phyloP scores from a whole-genome alignment of 2,888 invertebrate species.

The Dinocampus coccinellae region DNA sequence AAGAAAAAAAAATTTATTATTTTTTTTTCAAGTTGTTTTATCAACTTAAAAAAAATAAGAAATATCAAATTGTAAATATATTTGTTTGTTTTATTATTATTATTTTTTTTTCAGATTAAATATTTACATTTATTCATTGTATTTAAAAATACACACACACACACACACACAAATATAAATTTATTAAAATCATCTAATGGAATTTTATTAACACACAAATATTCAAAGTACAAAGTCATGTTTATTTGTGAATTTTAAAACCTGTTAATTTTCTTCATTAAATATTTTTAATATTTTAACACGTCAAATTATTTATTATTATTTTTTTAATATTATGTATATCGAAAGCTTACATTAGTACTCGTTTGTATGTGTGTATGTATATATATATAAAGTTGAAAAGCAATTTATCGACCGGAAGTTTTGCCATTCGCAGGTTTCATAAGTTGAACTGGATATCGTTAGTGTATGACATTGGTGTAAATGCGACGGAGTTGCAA shows the following conservation, averaged over 20 bases:
- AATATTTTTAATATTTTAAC: background rate
- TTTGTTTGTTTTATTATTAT: too few species aligned
- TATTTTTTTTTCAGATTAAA: too few species aligned
- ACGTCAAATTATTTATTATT: background rate
- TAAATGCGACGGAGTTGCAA: background rate
- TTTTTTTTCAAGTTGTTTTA: too few species aligned
- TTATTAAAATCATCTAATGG: background rate
- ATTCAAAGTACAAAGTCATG: background rate
- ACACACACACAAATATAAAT: background rate
- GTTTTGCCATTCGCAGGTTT: background rate
- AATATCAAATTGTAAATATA: too few species aligned
- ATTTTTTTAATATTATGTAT: background rate
- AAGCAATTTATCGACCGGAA: constrained; percentile 1
- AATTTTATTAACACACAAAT: background rate
- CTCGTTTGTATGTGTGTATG: too few species aligned
- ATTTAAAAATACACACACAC: too few species aligned
- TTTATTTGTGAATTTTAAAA: background rate
- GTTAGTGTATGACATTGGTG: background rate
- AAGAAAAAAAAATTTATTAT: too few species aligned
- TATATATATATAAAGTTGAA: too few species aligned
- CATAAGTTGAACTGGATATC: background rate
- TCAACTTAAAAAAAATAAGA: too few species aligned
- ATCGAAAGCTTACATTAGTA: too few species aligned
- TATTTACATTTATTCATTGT: too few species aligned
- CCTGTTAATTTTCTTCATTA: background rate